Base-by-base conservation (phyloP, 2,888 invertebrate species). In the Hecatera dysodea region DNA sequence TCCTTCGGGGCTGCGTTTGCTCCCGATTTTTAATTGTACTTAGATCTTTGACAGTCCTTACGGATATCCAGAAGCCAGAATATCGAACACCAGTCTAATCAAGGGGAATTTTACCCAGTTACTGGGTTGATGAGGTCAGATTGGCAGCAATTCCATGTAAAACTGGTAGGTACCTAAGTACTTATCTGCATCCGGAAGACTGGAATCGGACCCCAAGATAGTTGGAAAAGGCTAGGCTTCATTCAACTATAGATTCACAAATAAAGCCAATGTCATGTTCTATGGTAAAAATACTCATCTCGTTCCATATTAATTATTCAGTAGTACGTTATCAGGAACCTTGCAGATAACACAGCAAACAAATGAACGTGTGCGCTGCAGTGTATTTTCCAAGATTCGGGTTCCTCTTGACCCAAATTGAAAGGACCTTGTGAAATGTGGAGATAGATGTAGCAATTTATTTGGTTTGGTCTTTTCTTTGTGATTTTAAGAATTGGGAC, bases 341-440 rank as follows among this genome's bases (percentile, higher is more conserved):
- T 80, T 81, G 79, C n/a, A 60, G 79, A 80, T 80, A 80, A 80
- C 24, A 33, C 44, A 11, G 24, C 27, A 63, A 56, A 72, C 50
- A 76, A 65, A 66, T 52, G 42, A 53, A 46, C 24, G 42, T 52
- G 39, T 56, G 36, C 69, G 53, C 64, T 33, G 39, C 27, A 39
- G 46, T 62, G 55, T 74, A n/a, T 79, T 79, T 79, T 55, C 72
- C 55, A 66, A 72, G 76, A 80, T 72, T 79, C 52, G 42, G 55
- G 46, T 24, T 63, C 12, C 24, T 19, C 72, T 63, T 80, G 81
- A 79, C 80, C 77, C 22, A 53, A 48, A 66, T 80, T 56, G 0
- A 0, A 22, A 22, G 19, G 29, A 39, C 79, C 80, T 79, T 80
- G 77, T 22, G 12, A 36, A 77, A 52, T 52, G 4, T 61, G 48